Evolutionary conservation across 2,888 invertebrate genomes (phyloP), one percentile per base, ranked within the genome.

Genomic region (Drosophila macrospina): DNA sequence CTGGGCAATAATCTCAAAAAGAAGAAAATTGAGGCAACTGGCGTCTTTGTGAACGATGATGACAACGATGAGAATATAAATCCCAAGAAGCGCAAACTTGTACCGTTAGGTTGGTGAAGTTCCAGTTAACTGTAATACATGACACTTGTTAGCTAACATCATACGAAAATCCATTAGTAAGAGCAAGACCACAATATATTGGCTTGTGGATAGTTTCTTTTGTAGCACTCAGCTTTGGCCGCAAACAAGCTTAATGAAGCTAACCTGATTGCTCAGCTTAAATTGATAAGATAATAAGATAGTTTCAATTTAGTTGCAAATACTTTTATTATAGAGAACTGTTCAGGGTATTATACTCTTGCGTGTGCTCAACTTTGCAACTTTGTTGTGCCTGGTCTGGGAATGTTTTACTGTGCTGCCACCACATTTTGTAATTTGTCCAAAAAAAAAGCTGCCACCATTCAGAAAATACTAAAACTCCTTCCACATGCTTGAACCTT

Each of bases 11-110:
- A 90, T 74, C 90, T 91, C 60, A 93, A 93, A 79, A 93, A 93
- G 71, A 95, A 95, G 86, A 96, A 96, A 92, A 96, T 96, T 91
- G 93, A 96, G 69, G 96, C 96, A 76, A 95, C 97, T 0, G 95
- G 96, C 75, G 97, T 97, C 4, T 97, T 97, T 90, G 97, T 96
- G 92, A 96, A 95, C 65, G 97, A 97, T 80, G 97, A 97, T 79
- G 96, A 96, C 78, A 94, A 94, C 70, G 95, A 95, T 61, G 93
- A 93, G 66, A 88, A 92, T 47, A 93, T 84, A 68, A 91, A 90
- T 79, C 88, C 92, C 59, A 96, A 96, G 91, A 96, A 96, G 92
- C 93, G 97, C 78, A 97, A 96, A 93, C 93, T 97, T 81, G 95
- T 96, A 90, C 96, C 96, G 80, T 92, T 96, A 89, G 95, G 95